Evolutionary conservation across 2,113 vertebrate genomes (phyloP).

Genomic region (Peucedramus taeniatus): DNA sequence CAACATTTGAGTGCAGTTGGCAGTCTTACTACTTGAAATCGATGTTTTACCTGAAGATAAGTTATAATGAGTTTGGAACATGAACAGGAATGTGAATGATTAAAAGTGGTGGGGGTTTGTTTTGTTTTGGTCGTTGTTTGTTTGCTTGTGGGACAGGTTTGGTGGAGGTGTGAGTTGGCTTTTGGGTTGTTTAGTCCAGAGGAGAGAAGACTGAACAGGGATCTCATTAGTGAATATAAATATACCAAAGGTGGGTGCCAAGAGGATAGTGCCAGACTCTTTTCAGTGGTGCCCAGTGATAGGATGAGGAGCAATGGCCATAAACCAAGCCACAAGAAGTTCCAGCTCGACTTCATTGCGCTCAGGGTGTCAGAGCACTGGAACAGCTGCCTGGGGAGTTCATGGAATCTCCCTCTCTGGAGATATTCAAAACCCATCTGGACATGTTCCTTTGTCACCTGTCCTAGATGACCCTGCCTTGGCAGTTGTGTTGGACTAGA

Average conservation of each 20-base stretch:
- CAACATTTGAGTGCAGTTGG: neutral
- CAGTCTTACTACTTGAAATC: neutral
- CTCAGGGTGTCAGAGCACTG: neutral
- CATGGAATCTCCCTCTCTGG: neutral
- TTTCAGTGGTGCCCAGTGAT: neutral
- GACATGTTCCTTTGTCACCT: neutral
- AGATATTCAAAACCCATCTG: neutral
- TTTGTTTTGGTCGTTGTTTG: neutral
- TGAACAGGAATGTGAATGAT: neutral
- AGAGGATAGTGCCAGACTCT: neutral
- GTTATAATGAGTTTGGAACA: neutral
- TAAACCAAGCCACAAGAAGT: neutral
- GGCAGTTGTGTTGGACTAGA: neutral
- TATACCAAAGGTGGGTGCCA: neutral
- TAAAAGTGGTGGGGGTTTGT: neutral
- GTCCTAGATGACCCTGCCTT: neutral
- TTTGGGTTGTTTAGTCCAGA: neutral
- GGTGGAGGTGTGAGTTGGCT: neutral
- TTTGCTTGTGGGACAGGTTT: neutral
- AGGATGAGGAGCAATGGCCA: neutral
- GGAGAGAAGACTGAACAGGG: neutral
- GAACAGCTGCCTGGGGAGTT: neutral
- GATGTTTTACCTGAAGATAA: neutral
- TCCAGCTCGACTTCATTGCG: neutral
- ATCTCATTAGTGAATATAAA: neutral